Conservation (phyloP, 2,888 invertebrate genomes). For the Gari tellinella region DNA sequence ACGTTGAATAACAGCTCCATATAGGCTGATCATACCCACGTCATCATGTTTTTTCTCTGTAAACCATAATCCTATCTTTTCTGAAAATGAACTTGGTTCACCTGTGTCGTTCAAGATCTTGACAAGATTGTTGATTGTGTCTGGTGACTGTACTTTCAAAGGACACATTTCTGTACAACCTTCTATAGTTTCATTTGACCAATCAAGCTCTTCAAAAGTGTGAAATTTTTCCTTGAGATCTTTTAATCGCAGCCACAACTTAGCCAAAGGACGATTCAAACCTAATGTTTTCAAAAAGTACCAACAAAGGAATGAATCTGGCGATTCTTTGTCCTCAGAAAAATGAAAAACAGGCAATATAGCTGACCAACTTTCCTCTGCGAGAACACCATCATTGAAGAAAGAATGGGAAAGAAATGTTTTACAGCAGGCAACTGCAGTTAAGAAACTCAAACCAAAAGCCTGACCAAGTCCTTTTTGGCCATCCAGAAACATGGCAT, state of each 20-base stretch:
- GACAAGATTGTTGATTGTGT: not conserved
- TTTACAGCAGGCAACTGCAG: constrained; percentile 2
- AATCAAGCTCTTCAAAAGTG: constrained; percentile 6
- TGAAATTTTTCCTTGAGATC: constrained; percentile 5
- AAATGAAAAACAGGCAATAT: too few species aligned
- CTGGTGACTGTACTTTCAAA: not conserved
- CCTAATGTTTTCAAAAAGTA: constrained; percentile 1
- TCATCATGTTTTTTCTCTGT: not conserved
- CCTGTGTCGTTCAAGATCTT: not conserved
- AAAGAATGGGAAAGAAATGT: too few species aligned
- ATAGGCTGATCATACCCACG: constrained; percentile 2
- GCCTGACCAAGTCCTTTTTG: too few species aligned
- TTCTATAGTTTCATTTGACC: constrained; percentile 1
- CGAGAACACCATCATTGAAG: not conserved
- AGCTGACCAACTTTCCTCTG: not conserved
- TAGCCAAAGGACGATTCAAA: not conserved
- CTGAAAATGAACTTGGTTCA: not conserved
- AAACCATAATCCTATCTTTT: not conserved
- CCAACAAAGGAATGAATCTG: not conserved
- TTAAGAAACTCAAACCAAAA: constrained; percentile 3
- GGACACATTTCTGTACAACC: constrained; percentile 16
- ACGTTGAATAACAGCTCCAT: constrained; percentile 13
- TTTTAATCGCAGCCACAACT: not conserved
- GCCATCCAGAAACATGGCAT: too few species aligned
- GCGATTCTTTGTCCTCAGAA: too few species aligned